Base-by-base conservation (phyloP, 2,113 vertebrate genomes). In the Tragelaphus strepsiceros region DNA sequence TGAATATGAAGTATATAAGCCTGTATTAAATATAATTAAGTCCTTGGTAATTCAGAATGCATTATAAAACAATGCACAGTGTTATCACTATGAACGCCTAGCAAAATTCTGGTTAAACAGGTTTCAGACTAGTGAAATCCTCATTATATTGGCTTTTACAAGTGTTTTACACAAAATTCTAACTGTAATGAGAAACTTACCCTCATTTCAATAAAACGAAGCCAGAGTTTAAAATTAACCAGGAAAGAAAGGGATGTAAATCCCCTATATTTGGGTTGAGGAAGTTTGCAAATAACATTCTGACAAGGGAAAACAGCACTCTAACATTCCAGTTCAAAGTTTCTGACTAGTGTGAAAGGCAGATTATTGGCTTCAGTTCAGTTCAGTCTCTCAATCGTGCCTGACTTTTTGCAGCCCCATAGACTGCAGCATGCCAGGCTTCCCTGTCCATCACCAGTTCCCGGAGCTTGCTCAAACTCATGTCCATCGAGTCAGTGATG, bases 191-290 rank as follows among this genome's bases (percentile, higher is more conserved):
- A 92, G 93, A 88, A 83, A 12, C 62, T 91, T 91, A 67, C n/a
- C 14, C 8, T 43, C 43, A 26, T 89, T 87, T 93, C 91, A 43
- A 86, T 88, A 89, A 95, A 88, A 82, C 16, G 93, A 96, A 98
- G 16, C 28, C 39, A 30, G 92, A 78, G 56, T 87, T 56, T 24
- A 46, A 22, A 77, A 74, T 74, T 90, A 83, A 90, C 26, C 30
- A 92, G 35, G 56, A 94, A 49, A 58, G 39, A 94, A 94, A 86
- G 67, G 67, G 11, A 51, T 56, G 12, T 53, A 67, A 54, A 22
- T 53, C 24, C 54, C 26, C 43, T 54, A 24, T 22, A 35, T 9
- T 16, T 4, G 13, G 51, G 54, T 30, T 90, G 56, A 96, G 24
- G 49, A 28, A 49, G 21, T 62, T 93, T 46, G 67, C 53, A 26